Conservation (phyloP, 1,140 invertebrate genomes). For the Brachionus plicatilis region DNA sequence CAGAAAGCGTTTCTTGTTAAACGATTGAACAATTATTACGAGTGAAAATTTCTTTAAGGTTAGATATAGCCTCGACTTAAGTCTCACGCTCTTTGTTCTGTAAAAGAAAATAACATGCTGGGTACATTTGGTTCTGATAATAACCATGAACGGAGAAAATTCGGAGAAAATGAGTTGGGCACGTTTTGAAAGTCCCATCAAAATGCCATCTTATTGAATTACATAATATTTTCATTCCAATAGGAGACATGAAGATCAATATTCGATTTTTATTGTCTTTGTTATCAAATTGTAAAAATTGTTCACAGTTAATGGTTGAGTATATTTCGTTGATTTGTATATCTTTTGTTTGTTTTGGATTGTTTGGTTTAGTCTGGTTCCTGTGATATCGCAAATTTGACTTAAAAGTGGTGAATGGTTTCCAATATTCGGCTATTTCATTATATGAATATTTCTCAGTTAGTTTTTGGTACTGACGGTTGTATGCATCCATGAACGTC, state of each 20-base stretch:
- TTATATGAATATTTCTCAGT: background rate
- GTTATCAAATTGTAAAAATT: background rate
- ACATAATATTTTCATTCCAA: background rate
- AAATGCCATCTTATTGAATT: background rate
- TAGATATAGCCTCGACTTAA: background rate
- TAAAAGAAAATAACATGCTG: background rate
- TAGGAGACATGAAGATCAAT: background rate
- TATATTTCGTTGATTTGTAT: slow-evolving; percentile 6
- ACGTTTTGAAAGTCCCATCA: slow-evolving; percentile 3
- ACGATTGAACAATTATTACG: background rate
- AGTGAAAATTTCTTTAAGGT: background rate
- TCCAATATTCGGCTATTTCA: background rate
- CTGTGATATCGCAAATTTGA: background rate
- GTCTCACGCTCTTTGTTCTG: background rate
- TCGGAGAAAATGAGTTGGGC: background rate
- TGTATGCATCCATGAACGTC: background rate
- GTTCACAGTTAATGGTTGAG: background rate
- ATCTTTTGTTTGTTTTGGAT: background rate
- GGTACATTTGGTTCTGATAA: slow-evolving; percentile 2
- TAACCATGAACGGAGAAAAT: background rate
- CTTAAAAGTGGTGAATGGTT: background rate
- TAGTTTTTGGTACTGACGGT: background rate
- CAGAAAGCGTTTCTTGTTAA: background rate
- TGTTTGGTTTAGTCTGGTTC: background rate
- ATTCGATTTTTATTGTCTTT: background rate